Conservation (phyloP, 2,888 invertebrate species). For the Lithophane socia region DNA sequence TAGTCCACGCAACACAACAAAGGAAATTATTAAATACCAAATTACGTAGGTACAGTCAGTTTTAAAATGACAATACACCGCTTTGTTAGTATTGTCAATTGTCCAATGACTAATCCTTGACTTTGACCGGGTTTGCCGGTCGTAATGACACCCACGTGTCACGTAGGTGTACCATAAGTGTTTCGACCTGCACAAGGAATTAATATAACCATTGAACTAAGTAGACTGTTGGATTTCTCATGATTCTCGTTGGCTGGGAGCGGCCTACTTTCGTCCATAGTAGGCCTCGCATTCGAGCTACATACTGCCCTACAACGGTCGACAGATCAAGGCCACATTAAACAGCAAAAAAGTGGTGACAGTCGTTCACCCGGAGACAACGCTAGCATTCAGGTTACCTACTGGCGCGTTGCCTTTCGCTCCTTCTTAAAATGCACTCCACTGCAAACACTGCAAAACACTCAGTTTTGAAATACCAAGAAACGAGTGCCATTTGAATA, state of each 20-base stretch:
- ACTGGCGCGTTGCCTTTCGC: slow-evolving; percentile 66
- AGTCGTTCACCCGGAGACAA: slow-evolving; percentile 80
- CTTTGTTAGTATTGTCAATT: slow-evolving; percentile 24
- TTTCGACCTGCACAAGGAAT: slow-evolving; percentile 66
- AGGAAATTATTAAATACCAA: slow-evolving; percentile 9
- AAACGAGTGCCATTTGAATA: slow-evolving; percentile 9
- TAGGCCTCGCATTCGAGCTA: slow-evolving; percentile 72
- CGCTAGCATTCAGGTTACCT: slow-evolving; percentile 80
- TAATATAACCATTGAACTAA: slow-evolving; percentile 67
- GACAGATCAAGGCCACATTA: slow-evolving; percentile 80
- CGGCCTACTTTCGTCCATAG: slow-evolving; percentile 82
- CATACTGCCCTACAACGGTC: slow-evolving; percentile 82
- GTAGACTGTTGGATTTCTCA: slow-evolving; percentile 80
- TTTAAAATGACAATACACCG: slow-evolving; percentile 15
- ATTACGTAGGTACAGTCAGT: slow-evolving; percentile 11
- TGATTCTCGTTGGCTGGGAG: slow-evolving; percentile 79
- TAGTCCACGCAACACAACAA: slow-evolving; percentile 11
- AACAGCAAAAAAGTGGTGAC: slow-evolving; percentile 80
- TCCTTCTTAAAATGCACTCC: slow-evolving; percentile 66
- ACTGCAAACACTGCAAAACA: slow-evolving; percentile 51
- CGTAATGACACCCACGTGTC: slow-evolving; percentile 52
- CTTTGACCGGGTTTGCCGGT: slow-evolving; percentile 11
- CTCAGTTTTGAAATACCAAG: slow-evolving; percentile 43
- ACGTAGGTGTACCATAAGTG: slow-evolving; percentile 54
- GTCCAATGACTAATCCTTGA: slow-evolving; percentile 32